Base-by-base conservation (phyloP, 2,113 vertebrate species). In the Leucosticte australis region DNA sequence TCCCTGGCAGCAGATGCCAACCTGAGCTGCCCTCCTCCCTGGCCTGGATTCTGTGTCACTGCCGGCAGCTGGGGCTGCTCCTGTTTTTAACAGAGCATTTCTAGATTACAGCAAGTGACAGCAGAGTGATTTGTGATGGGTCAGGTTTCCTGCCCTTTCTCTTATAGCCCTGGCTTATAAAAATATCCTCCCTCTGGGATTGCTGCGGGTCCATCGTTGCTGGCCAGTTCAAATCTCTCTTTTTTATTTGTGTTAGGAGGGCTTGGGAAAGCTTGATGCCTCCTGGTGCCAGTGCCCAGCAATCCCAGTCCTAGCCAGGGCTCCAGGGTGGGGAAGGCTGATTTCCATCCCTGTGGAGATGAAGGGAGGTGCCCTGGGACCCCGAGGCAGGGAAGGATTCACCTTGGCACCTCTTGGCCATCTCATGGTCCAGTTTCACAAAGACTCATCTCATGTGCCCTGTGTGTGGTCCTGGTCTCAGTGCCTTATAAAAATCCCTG, bases 81-180 rank as follows among this genome's bases (percentile, higher is more conserved):
- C 47, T 63, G 28, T 71, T 90, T 94, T 90, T 78, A 75, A 74
- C 12, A 55, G 68, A 92, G 64, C 56, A 8, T 91, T 94, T 93
- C 73, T 87, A 71, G 95, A 75, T 77, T 92, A 86, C 86, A 92
- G 96, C 89, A 81, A 95, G 73, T 83, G 92, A 79, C 96, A 88
- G 92, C 33, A 70, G 92, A 90, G 68, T 94, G 92, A 93, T 94
- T 95, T 93, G 89, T 6, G 27, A 57, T 4, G 76, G 81, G 83
- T 93, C 84, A 81, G 81, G 89, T 95, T 96, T 90, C 94, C 86
- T 95, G 94, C 79, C 94, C 89, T 93, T 93, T 94, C 83, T 88
- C 76, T 78, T 68, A 71, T 16, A 94, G 69, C 89, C 52, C 33
- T 2, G 2, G 86, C 76, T 92, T 84, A 94, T 42, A 84, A 92